Evolutionary conservation across 2,797 vertebrate species (phyloP), one percentile per base, ranked within the genome.

Genomic region (Pagetopsis macropterus): DNA sequence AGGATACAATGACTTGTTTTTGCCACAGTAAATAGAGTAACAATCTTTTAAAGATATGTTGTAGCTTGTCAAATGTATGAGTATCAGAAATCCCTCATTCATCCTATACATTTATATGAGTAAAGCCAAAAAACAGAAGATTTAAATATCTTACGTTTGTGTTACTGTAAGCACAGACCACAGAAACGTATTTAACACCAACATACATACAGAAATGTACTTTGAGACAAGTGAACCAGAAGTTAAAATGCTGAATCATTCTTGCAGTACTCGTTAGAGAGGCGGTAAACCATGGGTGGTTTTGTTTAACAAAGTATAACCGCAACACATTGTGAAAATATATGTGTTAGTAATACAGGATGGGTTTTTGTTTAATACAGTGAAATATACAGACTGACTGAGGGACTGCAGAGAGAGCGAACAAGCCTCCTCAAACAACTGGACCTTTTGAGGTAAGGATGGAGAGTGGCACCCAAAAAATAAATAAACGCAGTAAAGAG

Each of bases 371-470:
- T 61, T 73, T 8, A 31, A 63, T 57, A 3, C 86, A 99, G 97
- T 86, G 97, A 99, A 81, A 93, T 99, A 13, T 98, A 97, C 88
- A 87, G 91, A 2, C 89, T 98, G 55, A 97, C 96, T 0, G 97
- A 99, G 87, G 93, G 94, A 52, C 92, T 98, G 21, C 95, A 98
- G 84, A 92, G 96, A 21, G 97, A 99, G 82, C 92, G 96, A 81
- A 89, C 94, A 0, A 93, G 95, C 67, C 95, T 99, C 33, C 84
- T 96, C 68, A 99, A 98, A 83, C 97, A 98, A 78, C 85, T 99
- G 82, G 96, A 97, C 78, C 94, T 98, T 67, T 84, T 99, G 74
- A 97, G 97, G 98, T 97, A 76, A 14, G 77, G 21, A 48, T 69
- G 23, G 3, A 11, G 17, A n/a, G 50, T 16, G 0, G 9, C 45